phyloP scores from a whole-genome alignment of 2,888 invertebrate genomes.

The Eustalomyia histrio region DNA sequence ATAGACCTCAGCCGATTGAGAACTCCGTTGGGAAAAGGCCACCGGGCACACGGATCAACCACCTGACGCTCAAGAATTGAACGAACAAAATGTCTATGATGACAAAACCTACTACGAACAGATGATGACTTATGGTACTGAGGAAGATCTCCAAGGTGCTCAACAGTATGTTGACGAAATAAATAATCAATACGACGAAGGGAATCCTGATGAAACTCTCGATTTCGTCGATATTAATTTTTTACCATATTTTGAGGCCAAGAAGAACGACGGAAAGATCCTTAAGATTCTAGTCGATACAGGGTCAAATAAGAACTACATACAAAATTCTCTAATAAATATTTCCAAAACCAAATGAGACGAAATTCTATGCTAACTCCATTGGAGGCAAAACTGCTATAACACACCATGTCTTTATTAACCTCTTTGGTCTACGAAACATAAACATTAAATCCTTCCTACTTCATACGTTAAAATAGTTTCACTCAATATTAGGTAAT shows the following conservation, averaged over 20 bases:
- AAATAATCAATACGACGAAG: background rate
- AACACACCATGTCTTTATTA: slow-evolving; percentile 8
- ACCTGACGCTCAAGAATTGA: too few relatives aligned
- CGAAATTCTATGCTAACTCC: slow-evolving; percentile 29
- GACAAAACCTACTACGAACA: background rate
- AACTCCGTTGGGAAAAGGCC: too few relatives aligned
- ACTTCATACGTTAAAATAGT: slow-evolving; percentile 34
- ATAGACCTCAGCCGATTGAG: too few relatives aligned
- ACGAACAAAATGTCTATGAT: too few relatives aligned
- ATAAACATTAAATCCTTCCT: slow-evolving; percentile 32
- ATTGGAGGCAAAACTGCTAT: slow-evolving; percentile 13
- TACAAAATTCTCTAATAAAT: slow-evolving; percentile 19
- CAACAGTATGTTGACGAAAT: background rate
- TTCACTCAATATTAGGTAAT: slow-evolving; percentile 30
- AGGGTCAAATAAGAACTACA: too few relatives aligned
- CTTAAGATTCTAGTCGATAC: too few relatives aligned
- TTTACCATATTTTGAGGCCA: slow-evolving; percentile 25
- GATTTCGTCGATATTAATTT: slow-evolving; percentile 12
- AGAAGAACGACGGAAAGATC: slow-evolving; percentile 25
- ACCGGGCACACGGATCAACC: too few relatives aligned
- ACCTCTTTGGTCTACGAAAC: slow-evolving; percentile 17
- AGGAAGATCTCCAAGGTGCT: too few relatives aligned
- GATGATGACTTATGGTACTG: background rate
- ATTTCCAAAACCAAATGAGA: slow-evolving; percentile 5
- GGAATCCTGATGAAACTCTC: background rate